Conservation (phyloP, 2,888 invertebrate genomes). For the Catocala fraxini region DNA sequence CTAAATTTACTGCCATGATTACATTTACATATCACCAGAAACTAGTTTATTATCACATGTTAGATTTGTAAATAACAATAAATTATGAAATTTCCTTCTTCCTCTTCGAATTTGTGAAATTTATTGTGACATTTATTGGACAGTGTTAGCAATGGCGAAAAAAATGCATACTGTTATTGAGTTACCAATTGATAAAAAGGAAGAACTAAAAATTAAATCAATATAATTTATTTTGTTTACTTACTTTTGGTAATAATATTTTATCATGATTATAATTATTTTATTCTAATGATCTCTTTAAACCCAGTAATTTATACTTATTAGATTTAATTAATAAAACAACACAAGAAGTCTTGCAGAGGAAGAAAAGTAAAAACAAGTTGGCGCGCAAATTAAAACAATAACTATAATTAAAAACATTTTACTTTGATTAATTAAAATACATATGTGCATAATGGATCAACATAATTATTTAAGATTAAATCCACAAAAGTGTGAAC, state of each 20-base stretch:
- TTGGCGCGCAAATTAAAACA: too few relatives aligned
- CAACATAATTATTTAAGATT: slow-evolving; percentile 24
- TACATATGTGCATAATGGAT: slow-evolving; percentile 26
- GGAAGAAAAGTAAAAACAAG: too few relatives aligned
- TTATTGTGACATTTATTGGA: slow-evolving; percentile 27
- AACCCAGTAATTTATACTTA: too few relatives aligned
- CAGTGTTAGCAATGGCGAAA: not conserved
- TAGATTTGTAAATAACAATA: slow-evolving; percentile 20
- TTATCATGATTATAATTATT: too few relatives aligned
- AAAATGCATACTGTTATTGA: not conserved
- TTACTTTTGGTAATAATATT: too few relatives aligned
- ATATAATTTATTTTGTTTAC: too few relatives aligned
- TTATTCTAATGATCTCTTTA: too few relatives aligned
- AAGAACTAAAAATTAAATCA: not conserved
- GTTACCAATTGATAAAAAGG: not conserved
- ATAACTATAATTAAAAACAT: too few relatives aligned
- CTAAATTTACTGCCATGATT: slow-evolving; percentile 77
- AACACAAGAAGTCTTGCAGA: too few relatives aligned
- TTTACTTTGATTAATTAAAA: not conserved
- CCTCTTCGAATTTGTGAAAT: slow-evolving; percentile 21
- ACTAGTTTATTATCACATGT: slow-evolving; percentile 33
- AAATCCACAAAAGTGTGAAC: slow-evolving; percentile 54
- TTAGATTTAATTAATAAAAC: too few relatives aligned
- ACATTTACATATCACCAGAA: slow-evolving; percentile 15
- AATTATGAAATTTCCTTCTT: slow-evolving; percentile 30